Percentiles rank a stretch among this genome's conserved stretches.
These are phyloP conservation scores for Zygaena filipendulae DNA, from an alignment of 2,888 invertebrate species.

Conservation along the genomic window DNA sequence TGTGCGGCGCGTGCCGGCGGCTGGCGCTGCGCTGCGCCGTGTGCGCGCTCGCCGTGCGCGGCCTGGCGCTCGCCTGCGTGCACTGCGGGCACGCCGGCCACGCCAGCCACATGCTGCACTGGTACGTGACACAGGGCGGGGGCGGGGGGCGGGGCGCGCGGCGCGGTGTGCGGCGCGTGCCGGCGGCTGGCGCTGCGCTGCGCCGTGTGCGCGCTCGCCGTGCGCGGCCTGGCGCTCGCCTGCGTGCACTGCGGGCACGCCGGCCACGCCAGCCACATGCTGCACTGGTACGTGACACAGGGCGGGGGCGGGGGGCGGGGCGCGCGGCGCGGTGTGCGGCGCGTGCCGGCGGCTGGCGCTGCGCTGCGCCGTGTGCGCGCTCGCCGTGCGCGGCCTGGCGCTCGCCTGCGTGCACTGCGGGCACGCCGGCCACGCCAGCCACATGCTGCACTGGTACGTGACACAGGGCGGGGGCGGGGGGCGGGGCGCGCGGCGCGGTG, in stretches of 20 bases:
- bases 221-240: slow-evolving; percentile 85
- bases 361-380: slow-evolving; percentile 85
- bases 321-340: slow-evolving; percentile 77
- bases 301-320: slow-evolving; percentile 70
- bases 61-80: slow-evolving; percentile 85
- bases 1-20: slow-evolving; percentile 78
- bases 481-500: slow-evolving; percentile 71
- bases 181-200: slow-evolving; percentile 82
- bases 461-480: slow-evolving; percentile 72
- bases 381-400: slow-evolving; percentile 85
- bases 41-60: slow-evolving; percentile 88
- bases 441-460: slow-evolving; percentile 86
- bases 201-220: slow-evolving; percentile 85
- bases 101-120: slow-evolving; percentile 82
- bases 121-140: slow-evolving; percentile 79
- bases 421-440: slow-evolving; percentile 91
- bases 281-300: slow-evolving; percentile 85
- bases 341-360: slow-evolving; percentile 80
- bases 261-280: slow-evolving; percentile 87
- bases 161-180: slow-evolving; percentile 79
- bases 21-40: slow-evolving; percentile 83
- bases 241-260: slow-evolving; percentile 94
- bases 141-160: slow-evolving; percentile 63
- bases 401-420: slow-evolving; percentile 91
- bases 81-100: slow-evolving; percentile 96